These are phyloP conservation scores for Meiosimyza platycephala DNA, from an alignment of 2,888 invertebrate species.

Conservation along the genomic window DNA sequence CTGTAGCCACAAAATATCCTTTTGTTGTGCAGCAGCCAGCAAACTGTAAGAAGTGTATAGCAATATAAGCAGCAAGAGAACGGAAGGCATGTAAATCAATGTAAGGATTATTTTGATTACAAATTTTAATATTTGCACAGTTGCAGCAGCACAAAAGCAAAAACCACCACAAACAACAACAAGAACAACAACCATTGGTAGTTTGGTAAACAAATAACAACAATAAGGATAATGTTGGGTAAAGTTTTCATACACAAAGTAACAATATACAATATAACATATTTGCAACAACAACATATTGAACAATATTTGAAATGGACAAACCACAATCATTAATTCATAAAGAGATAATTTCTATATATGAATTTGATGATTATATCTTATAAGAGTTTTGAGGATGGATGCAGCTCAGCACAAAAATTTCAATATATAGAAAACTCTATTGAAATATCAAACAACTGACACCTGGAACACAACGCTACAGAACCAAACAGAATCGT, in stretches of 20 bases:
- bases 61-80: background rate
- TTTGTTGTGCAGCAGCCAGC: conserved; percentile 18
- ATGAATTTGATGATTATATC: too few relatives aligned
- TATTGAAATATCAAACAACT: too few relatives aligned
- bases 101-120: conserved; percentile 31
- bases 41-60: background rate
- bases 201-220: conserved; percentile 3
- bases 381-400: too few relatives aligned
- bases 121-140: conserved; percentile 34
- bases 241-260: background rate
- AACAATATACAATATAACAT: background rate
- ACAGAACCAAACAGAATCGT: too few relatives aligned
- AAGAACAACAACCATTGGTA: background rate
- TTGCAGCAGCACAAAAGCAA: conserved; percentile 12
- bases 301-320: background rate
- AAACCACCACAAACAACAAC: background rate
- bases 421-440: too few relatives aligned
- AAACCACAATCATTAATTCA: conserved; percentile 28
- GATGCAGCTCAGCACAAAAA: too few relatives aligned
- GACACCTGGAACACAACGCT: too few relatives aligned
- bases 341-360: conserved; percentile 18
- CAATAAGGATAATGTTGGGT: background rate
- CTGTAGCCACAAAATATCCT: conserved; percentile 44
- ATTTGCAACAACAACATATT: background rate
- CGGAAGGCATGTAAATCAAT: conserved; percentile 21